Base-by-base conservation (phyloP, 1,140 invertebrate species). In the Cardiocondyla obscurior region DNA sequence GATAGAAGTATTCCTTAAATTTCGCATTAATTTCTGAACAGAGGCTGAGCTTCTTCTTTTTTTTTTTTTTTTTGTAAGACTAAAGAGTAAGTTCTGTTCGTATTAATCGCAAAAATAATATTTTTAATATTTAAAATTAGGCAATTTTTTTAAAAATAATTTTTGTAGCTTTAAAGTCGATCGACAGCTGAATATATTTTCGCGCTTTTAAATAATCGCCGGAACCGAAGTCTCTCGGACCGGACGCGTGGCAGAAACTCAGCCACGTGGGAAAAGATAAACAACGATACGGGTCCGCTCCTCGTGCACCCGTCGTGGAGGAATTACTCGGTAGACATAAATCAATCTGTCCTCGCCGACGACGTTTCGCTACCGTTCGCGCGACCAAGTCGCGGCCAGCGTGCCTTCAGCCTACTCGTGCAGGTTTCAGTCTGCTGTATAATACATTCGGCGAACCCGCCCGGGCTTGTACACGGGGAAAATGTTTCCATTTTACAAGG, bases 361-460 rank as follows among this genome's bases (percentile, higher is more conserved):
- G 65, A 51, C 60, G 28, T 49, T 22, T 42, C 42, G 33, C 25
- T 36, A 39, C 49, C 2, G 53, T 67, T 58, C 74, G 74, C 65
- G 67, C 46, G 83, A 85, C 81, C 82, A 83, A 77, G 72, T 83
- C 33, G 64, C 58, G 81, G 46, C 51, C 25, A 67, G 51, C 60
- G 39, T 42, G 55, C 55, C 76, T 46, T 28, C 33, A 39, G 58
- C 2, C 2, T 44, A n/a, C 12, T 57, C 57, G 58, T 39, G 74
- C 72, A 42, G 65, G 42, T 36, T 70, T n/a, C 22, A 39, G 39
- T 30, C 58, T 64, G 81, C 60, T 39, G 67, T n/a, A 85, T 82
- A 84, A 85, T 85, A 72, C 84, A 86, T 86, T 82, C 85, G 51
- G n/a, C 36, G 46, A 67, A 67, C 12, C 42, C 62, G 22, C 51